Percentiles rank a stretch among this genome's conserved stretches.
Evolutionary conservation across 2,888 invertebrate species (phyloP).

Genomic region (Acanthosepion pharaonis): DNA sequence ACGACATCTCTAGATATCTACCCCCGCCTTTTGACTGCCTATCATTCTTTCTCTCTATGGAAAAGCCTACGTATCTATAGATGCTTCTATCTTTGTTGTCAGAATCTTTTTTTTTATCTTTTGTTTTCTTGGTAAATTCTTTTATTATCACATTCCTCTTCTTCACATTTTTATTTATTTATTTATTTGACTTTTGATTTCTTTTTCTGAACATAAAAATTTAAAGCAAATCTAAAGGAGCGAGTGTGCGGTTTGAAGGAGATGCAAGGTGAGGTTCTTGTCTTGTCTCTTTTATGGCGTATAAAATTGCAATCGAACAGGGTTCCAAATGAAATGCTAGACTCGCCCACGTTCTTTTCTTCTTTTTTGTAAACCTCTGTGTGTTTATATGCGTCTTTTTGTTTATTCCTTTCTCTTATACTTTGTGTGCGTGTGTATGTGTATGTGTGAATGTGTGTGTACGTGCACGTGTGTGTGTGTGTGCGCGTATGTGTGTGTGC

Average conservation of each 20-base stretch:
- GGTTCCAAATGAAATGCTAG: background rate
- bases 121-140: too few species aligned
- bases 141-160: too few species aligned
- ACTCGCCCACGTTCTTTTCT: background rate
- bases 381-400: background rate
- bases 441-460: background rate
- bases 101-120: too few species aligned
- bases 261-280: background rate
- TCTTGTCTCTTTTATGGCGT: background rate
- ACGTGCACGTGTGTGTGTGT: background rate
- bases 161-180: background rate
- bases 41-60: too few species aligned
- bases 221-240: background rate
- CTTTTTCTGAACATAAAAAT: background rate
- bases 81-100: too few species aligned
- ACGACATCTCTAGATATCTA: too few species aligned
- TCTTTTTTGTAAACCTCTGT: background rate
- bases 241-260: background rate
- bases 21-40: too few species aligned
- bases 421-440: background rate
- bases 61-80: too few species aligned
- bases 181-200: background rate
- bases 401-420: background rate
- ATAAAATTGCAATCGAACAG: background rate
- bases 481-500: background rate